A percentile compares a stretch with the other conserved stretches of the same genome.
These are phyloP conservation scores for Malthinus seriepunctatus DNA, from an alignment of 2,888 invertebrate species.

Conservation along the genomic window DNA sequence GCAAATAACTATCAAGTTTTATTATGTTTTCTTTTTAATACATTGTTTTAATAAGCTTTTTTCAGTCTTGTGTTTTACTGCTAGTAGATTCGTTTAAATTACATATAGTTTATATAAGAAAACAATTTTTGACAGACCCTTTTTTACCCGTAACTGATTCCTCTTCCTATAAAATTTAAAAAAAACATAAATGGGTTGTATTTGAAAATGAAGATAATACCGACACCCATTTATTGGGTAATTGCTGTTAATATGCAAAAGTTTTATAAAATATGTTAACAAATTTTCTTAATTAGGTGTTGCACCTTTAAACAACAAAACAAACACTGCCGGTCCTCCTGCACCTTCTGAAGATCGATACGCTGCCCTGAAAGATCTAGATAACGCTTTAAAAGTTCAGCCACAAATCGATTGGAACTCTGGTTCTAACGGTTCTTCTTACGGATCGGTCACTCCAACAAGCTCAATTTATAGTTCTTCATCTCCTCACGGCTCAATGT, in stretches of 20 bases:
- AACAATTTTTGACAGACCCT: conserved; percentile 11
- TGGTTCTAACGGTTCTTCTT: conserved; percentile 50
- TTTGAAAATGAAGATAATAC: conserved; percentile 8
- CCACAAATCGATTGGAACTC: conserved; percentile 51
- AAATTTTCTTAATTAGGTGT: conserved; percentile 32
- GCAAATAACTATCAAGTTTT: not conserved
- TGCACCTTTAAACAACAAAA: not conserved
- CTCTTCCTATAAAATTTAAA: conserved; percentile 4
- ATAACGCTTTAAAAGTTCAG: conserved; percentile 70
- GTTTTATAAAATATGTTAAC: not conserved
- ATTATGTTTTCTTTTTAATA: not conserved
- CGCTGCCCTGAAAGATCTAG: conserved; percentile 93
- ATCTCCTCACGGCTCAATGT: conserved; percentile 51
- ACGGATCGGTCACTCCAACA: conserved; percentile 49
- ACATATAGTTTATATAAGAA: not conserved
- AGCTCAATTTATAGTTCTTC: conserved; percentile 53
- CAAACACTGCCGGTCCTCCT: conserved; percentile 8
- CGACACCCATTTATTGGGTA: not conserved
- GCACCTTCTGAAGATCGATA: conserved; percentile 81
- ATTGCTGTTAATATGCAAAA: not conserved
- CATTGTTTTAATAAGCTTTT: not conserved
- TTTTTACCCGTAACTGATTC: conserved; percentile 8
- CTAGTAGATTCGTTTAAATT: conserved; percentile 6
- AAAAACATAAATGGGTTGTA: conserved; percentile 8
- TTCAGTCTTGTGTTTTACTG: conserved; percentile 6